Base-by-base conservation (phyloP, 2,113 vertebrate species). In the Beaufortia kweichowensis region DNA sequence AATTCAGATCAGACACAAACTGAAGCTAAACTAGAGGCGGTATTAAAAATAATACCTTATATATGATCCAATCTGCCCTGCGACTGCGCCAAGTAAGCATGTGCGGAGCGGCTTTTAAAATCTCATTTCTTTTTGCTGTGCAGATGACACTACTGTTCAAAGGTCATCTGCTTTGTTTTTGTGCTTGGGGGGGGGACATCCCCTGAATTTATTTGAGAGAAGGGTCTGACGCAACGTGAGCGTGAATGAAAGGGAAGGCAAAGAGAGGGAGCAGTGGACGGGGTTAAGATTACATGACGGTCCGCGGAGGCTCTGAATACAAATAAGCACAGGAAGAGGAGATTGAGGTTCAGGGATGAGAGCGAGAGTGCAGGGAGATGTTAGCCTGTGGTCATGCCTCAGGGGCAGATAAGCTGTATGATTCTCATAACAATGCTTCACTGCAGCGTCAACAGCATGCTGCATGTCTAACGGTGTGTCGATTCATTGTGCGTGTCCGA, bases 281-380 rank as follows among this genome's bases (percentile, higher is more conserved):
- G 63, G 76, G 79, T 24, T 41, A 31, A 82, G 80, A 90, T 88
- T 88, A 89, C 89, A 86, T 88, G 89, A 84, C 86, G 85, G 88
- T 85, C 79, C 82, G 82, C 79, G 86, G 87, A 90, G 85, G 88
- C 83, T 87, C 81, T 84, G 89, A 89, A 91, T 91, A 86, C 85
- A 90, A 90, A 89, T 91, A 87, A 90, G 88, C 82, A 79, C 85
- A 81, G 85, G 86, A 87, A 87, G 82, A 76, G 83, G 15, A 83
- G 82, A 79, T 79, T 82, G 79, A 82, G 85, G 85, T 89, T 89
- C 84, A 85, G 85, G 61, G 77, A 56, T 60, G 29, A 53, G n/a
- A 19, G 55, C 56, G 46, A 62, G 55, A 23, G 35, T 53, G 65
- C 62, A 55, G 69, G 72, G 65, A 50, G 66, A 77, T 67, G 74